Evolutionary conservation across 1,140 invertebrate species (phyloP).

Genomic region (Lepidurus arcticus): DNA sequence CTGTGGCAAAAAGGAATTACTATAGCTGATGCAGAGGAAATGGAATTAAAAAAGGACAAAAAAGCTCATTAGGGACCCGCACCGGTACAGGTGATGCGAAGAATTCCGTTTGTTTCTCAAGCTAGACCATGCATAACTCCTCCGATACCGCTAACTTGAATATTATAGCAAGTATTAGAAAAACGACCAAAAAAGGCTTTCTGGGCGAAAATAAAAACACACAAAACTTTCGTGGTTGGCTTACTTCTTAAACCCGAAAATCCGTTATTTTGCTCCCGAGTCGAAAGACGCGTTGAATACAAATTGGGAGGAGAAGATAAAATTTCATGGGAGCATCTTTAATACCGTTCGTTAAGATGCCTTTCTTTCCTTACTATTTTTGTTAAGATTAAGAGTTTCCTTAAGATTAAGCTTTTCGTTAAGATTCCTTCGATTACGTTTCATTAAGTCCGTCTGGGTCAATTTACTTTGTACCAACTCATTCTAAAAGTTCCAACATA

Average conservation of each 20-base stretch:
- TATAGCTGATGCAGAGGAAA: too few relatives aligned
- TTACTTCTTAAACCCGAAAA: not conserved
- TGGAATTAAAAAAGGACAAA: too few relatives aligned
- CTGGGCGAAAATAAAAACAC: not conserved
- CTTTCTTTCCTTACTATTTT: too few relatives aligned
- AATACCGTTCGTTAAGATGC: too few relatives aligned
- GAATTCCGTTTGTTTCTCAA: not conserved
- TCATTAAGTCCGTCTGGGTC: too few relatives aligned
- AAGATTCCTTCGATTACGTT: too few relatives aligned
- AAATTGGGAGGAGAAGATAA: not conserved
- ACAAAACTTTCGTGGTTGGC: not conserved
- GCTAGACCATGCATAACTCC: not conserved
- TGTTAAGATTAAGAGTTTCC: too few relatives aligned
- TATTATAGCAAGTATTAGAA: not conserved
- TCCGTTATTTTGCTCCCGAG: not conserved
- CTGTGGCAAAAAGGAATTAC: too few relatives aligned
- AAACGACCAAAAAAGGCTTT: not conserved
- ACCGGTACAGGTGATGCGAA: slow-evolving; percentile 4
- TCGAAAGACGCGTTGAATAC: not conserved
- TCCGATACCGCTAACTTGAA: not conserved
- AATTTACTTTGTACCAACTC: too few relatives aligned
- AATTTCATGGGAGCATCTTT: not conserved
- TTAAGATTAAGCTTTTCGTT: too few relatives aligned
- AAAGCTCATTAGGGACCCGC: not conserved
- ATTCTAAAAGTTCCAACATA: too few relatives aligned